Conservation (phyloP, 2,113 vertebrate species). For the Vulpes lagopus region DNA sequence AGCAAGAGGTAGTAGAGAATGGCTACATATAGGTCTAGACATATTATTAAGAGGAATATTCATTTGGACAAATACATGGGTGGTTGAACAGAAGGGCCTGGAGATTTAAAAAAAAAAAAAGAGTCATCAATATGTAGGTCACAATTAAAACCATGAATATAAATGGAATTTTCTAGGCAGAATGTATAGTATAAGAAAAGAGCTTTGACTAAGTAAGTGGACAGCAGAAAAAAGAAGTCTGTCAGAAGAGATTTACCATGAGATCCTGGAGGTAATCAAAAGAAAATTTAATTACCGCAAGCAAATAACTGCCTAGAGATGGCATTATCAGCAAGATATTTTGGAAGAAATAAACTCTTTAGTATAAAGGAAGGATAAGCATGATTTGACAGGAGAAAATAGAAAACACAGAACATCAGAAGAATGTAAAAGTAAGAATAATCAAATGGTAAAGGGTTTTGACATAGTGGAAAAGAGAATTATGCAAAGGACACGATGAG, state of each 20-base stretch:
- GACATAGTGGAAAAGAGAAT: not conserved
- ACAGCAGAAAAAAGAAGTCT: not conserved
- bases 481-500: not conserved
- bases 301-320: not conserved
- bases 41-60: not conserved
- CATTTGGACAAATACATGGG: not conserved
- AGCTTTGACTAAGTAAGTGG: not conserved
- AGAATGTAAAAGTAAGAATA: not conserved
- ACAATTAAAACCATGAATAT: not conserved
- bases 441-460: not conserved
- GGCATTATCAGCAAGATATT: not conserved
- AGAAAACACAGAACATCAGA: not conserved
- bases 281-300: not conserved
- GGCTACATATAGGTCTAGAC: not conserved
- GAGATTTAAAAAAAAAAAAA: not conserved
- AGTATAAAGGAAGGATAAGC: not conserved
- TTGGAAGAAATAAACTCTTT: not conserved
- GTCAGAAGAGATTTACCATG: not conserved
- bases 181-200: not conserved
- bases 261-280: not conserved
- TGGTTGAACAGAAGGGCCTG: not conserved
- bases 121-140: not conserved
- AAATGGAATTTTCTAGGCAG: not conserved
- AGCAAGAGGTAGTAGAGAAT: not conserved
- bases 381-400: not conserved